These are phyloP conservation scores for Otolemur crassicaudatus DNA, from an alignment of 2,797 vertebrate species.

Conservation along the genomic window DNA sequence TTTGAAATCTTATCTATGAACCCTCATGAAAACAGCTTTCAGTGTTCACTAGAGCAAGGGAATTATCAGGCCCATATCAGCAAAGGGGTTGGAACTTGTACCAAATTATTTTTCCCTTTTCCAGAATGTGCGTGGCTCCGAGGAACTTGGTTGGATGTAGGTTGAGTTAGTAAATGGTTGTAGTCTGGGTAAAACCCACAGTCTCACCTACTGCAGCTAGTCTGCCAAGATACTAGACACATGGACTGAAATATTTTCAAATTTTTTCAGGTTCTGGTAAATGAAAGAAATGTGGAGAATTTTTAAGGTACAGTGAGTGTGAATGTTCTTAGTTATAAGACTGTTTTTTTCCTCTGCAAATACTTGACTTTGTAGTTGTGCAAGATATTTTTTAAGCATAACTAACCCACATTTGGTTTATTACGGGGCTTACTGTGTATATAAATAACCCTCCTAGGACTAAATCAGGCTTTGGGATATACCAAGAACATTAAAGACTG, in stretches of 20 bases:
- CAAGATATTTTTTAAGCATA: slow-evolving; percentile 3
- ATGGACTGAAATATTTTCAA: not conserved
- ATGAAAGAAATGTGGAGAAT: not conserved
- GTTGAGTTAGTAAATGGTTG: not conserved
- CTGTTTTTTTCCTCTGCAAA: not conserved
- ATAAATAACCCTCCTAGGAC: not conserved
- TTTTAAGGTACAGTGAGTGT: not conserved
- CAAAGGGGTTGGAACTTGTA: not conserved
- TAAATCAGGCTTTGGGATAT: slow-evolving; percentile 1
- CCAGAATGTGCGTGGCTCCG: not conserved
- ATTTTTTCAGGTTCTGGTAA: not conserved
- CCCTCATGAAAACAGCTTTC: not conserved
- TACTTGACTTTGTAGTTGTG: not conserved
- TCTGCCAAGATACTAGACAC: not conserved
- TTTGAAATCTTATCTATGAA: not conserved
- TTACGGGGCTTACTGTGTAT: not conserved
- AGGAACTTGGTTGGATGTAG: not conserved
- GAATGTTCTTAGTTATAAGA: not conserved
- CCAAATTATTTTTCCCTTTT: not conserved
- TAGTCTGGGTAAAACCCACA: fast-evolving
- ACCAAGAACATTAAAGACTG: not conserved
- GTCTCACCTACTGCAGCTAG: not conserved
- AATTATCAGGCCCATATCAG: not conserved
- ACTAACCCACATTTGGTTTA: not conserved
- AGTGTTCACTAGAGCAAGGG: not conserved